Evolutionary conservation across 35 echinoderm and acorn worm genomes (phyloP).

Genomic region (Ophioderma brevispina): DNA sequence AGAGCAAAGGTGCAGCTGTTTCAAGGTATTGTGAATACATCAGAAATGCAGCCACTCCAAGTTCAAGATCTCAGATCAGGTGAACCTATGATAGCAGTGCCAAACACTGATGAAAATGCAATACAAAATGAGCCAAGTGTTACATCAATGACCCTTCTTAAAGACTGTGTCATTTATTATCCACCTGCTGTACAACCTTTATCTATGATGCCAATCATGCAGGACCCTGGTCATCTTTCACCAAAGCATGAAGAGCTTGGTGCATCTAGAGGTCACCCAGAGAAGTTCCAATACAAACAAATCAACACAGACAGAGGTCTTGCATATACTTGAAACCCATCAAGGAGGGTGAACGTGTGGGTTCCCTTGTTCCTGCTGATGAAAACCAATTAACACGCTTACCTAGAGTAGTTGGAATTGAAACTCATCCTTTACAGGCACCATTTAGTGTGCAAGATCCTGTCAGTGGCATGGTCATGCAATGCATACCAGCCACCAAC

Average conservation of each 20-base stretch:
- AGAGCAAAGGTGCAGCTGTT: constrained; percentile 18
- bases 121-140: too few relatives aligned
- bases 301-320: constrained; percentile 59
- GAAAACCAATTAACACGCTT: not conserved
- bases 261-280: too few relatives aligned
- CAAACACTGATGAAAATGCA: not conserved
- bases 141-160: too few relatives aligned
- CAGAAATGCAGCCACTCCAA: not conserved
- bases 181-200: too few relatives aligned
- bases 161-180: too few relatives aligned
- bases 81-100: not conserved
- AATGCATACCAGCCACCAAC: not conserved
- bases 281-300: not conserved
- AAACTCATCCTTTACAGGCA: not conserved
- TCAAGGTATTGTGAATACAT: not conserved
- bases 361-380: not conserved
- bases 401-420: not conserved
- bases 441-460: constrained; percentile 9
- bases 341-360: not conserved
- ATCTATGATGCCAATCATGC: too few relatives aligned
- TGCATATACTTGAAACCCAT: constrained; percentile 45
- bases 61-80: not conserved
- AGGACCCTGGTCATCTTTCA: too few relatives aligned
- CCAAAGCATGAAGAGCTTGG: too few relatives aligned
- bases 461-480: not conserved